A percentile compares a stretch with the other conserved stretches of the same genome.
Evolutionary conservation across 2,797 vertebrate genomes (phyloP).

Genomic region (Delichon dasypus): DNA sequence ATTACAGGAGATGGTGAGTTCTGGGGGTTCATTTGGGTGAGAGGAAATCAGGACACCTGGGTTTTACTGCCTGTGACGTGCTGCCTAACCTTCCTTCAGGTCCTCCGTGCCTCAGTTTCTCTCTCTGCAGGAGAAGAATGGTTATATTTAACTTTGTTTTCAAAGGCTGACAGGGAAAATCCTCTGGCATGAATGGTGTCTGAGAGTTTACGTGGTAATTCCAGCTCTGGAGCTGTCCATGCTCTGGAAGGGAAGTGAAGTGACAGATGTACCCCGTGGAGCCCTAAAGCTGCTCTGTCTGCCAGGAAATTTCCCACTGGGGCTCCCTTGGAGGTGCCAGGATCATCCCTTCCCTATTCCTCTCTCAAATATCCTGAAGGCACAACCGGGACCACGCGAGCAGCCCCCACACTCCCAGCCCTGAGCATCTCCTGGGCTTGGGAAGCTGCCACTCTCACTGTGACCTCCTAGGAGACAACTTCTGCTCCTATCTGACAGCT

Average conservation of each 20-base stretch:
- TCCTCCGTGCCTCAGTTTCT: neutral
- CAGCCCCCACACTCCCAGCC: neutral
- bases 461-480: neutral
- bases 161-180: neutral
- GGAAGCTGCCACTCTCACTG: neutral
- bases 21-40: neutral
- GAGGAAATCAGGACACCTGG: constrained; percentile 31
- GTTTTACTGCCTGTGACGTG: neutral
- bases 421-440: neutral
- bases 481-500: neutral
- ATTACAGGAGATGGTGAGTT: constrained; percentile 13
- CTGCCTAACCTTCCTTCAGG: neutral
- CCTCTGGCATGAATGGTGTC: neutral
- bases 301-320: neutral
- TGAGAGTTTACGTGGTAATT: neutral
- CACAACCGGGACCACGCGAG: neutral
- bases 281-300: neutral
- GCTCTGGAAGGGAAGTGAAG: neutral
- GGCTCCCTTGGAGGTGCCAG: neutral
- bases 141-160: neutral
- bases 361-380: neutral
- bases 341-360: neutral
- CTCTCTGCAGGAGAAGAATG: neutral
- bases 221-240: neutral
- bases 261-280: neutral